Conservation (phyloP, 2,888 invertebrate genomes). For the Phoronis australis region DNA sequence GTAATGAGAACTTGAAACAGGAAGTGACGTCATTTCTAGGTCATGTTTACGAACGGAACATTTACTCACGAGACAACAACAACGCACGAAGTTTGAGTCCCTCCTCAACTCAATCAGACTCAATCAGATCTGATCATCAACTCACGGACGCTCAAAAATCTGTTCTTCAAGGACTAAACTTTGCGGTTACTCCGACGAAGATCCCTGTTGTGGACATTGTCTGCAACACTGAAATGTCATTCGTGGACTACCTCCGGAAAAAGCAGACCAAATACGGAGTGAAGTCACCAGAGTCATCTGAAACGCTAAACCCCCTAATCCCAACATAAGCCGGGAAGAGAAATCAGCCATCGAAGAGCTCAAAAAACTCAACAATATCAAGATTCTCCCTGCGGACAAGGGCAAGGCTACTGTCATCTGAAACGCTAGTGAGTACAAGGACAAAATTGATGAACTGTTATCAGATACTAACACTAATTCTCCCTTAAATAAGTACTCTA, state of each 20-base stretch:
- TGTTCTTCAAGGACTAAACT: background rate
- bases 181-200: background rate
- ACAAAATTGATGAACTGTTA: background rate
- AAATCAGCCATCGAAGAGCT: background rate
- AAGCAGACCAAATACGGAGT: background rate
- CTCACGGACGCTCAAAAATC: too few relatives aligned
- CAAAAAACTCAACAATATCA: background rate
- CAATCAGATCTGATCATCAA: too few relatives aligned
- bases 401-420: background rate
- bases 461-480: background rate
- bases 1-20: too few relatives aligned
- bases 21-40: too few relatives aligned
- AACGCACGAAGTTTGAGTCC: too few relatives aligned
- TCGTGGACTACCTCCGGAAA: background rate
- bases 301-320: background rate
- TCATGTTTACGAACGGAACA: too few relatives aligned
- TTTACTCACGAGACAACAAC: too few relatives aligned
- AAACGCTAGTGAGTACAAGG: background rate
- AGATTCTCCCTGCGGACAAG: constrained; percentile 2
- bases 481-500: too few relatives aligned
- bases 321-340: background rate
- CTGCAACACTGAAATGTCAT: background rate
- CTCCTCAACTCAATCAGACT: too few relatives aligned
- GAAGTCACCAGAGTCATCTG: background rate
- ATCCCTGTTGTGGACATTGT: background rate